Percentiles rank a stretch among this genome's conserved stretches.
phyloP scores from a whole-genome alignment of 2,797 vertebrate species.

The Hirundo rustica region DNA sequence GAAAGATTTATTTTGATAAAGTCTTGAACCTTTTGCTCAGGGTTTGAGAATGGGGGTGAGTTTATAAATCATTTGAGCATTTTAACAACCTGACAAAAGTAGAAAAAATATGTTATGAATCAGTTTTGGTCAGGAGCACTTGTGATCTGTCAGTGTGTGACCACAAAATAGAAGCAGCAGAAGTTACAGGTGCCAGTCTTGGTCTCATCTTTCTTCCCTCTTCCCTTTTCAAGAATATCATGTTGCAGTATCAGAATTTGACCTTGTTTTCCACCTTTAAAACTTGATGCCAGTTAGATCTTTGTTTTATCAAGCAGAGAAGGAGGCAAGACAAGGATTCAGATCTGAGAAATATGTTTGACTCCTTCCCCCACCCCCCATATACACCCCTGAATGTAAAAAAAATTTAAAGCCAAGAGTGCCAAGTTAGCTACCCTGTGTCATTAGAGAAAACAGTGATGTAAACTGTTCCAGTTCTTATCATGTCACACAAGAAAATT shows the following conservation, averaged over 20 bases:
- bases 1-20: neutral
- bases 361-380: rapidly evolving
- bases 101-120: neutral
- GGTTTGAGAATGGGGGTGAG: neutral
- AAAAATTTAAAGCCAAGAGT: neutral
- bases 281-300: neutral
- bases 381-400: neutral
- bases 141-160: neutral
- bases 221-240: neutral
- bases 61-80: neutral
- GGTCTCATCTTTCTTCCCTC: neutral
- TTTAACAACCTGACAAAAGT: neutral
- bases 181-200: neutral
- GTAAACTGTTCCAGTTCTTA: neutral
- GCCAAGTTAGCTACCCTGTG: neutral
- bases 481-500: neutral
- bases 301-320: neutral
- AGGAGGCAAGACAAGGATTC: neutral
- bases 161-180: neutral
- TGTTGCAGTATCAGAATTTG: neutral
- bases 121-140: neutral
- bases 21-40: neutral
- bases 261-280: neutral
- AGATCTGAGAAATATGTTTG: neutral
- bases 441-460: neutral